Evolutionary conservation across 30 jellyfish, hydroid and myxozoan species (phyloP), one percentile per base, ranked within the genome.

Genomic region (Morbakka virulenta): DNA sequence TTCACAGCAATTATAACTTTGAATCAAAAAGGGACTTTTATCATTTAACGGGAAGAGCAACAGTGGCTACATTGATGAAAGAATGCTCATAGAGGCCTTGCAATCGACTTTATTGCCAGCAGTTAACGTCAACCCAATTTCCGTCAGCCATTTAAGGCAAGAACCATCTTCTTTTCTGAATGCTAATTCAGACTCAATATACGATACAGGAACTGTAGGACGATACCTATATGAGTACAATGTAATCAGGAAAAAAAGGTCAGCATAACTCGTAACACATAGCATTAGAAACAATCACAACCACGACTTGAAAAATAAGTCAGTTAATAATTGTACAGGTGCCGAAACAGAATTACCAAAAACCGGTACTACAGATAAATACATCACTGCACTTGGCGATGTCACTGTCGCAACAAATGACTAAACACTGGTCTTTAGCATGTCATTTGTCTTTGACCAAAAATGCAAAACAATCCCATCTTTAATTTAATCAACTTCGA

Each of bases 91-190:
- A 2, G 97, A 76, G 24, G 95, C 92, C 95, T 93, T 93, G 84
- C 97, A 74, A 85, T 93, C 99, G 94, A 93, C 67, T 65, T 85
- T 86, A 41, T 76, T 64, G 83, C 76, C 95, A 50, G 49, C 66
- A 12, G 95, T 75, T 53, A 93, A 76, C 52, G 96, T 75, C 61
- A 89, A 87, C 32, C 88, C 90, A 72, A 93, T 87, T 73, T 86
- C 97, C 81, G 69, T 71, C 71, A 93, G 89, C 99, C 99, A 93
- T 66, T 53, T 68, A 22, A 63, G 57, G 50, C 99, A 93, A 28
- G 93, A 78, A 69, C 82, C 90, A 28, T 86, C 95, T 36, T 86
- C 94, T 51, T 87, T 75, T n/a, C n/a, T n/a, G 88, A 93, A 93
- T 22, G 96, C 99, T 69, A 93, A 68, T 82, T 85, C 96, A 41